phyloP scores from a whole-genome alignment of 2,797 vertebrate genomes.

The Sebastes cheni region DNA sequence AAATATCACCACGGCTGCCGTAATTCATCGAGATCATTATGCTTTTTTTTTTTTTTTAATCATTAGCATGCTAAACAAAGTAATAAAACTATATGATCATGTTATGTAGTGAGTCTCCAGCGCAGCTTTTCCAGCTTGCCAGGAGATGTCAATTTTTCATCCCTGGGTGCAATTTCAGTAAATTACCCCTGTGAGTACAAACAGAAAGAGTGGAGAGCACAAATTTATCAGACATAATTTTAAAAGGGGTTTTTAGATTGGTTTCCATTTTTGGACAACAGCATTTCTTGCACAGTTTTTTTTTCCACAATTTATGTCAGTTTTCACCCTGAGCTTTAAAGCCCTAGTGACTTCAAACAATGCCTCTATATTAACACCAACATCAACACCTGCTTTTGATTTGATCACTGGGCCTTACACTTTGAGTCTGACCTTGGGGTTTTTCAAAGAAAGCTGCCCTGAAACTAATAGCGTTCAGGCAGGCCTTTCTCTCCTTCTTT shows the following conservation, averaged over 20 bases:
- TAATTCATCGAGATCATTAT: constrained; percentile 50
- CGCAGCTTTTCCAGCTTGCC: constrained; percentile 9
- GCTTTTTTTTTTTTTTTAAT: constrained; percentile 15
- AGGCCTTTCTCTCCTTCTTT: not conserved
- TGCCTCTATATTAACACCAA: not conserved
- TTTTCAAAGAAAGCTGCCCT: constrained; percentile 39
- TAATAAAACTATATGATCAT: constrained; percentile 6
- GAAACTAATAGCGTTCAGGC: constrained; percentile 18
- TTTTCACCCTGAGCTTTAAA: constrained; percentile 3
- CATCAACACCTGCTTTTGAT: constrained; percentile 17
- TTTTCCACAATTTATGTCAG: not conserved
- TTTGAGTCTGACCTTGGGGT: constrained; percentile 49
- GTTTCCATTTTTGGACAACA: not conserved
- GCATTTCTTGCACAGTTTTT: not conserved
- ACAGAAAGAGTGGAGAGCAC: not conserved
- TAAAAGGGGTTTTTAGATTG: not conserved
- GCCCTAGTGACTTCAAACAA: not conserved
- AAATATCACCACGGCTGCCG: constrained; percentile 20
- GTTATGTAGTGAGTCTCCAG: not conserved
- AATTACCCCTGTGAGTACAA: not conserved
- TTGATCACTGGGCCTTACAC: not conserved
- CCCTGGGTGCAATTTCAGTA: constrained; percentile 5
- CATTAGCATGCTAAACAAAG: constrained; percentile 40
- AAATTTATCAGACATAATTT: not conserved
- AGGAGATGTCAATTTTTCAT: constrained; percentile 14